Evolutionary conservation across 2,113 vertebrate species (phyloP).

Genomic region (Butorides virescens): DNA sequence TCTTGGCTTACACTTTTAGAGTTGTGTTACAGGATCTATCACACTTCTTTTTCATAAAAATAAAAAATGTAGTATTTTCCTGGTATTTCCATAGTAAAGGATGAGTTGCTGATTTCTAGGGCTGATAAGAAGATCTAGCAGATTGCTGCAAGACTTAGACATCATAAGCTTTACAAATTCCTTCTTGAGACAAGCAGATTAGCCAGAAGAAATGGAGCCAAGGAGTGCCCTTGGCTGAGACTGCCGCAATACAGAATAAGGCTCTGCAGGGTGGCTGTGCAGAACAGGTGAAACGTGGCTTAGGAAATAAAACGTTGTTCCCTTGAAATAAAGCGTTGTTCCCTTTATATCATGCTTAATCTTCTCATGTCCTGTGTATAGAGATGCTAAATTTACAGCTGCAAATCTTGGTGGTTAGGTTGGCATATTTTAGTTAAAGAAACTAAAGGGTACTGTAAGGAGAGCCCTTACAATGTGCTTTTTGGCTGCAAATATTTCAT

Average conservation of each 20-base stretch:
- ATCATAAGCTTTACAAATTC: constrained; percentile 29
- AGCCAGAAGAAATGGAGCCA: background rate
- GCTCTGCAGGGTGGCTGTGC: background rate
- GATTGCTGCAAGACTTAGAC: background rate
- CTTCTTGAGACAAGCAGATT: constrained; percentile 20
- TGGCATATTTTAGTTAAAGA: background rate
- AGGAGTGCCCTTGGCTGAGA: background rate
- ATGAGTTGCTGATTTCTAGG: background rate
- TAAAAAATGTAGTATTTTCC: background rate
- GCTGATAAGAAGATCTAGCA: background rate
- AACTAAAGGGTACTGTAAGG: background rate
- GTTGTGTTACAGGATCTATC: background rate
- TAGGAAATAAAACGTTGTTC: background rate
- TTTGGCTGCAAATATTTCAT: background rate
- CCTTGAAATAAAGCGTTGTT: background rate
- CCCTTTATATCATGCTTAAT: background rate
- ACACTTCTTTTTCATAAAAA: background rate
- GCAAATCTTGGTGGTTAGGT: background rate
- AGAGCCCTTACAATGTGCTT: background rate
- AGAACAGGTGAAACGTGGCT: background rate
- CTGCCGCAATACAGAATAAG: background rate
- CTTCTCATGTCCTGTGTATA: background rate
- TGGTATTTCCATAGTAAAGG: background rate
- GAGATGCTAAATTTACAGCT: background rate
- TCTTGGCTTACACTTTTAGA: background rate